These are phyloP conservation scores for Lithobius niger DNA, from an alignment of 1,140 invertebrate genomes.

Conservation along the genomic window DNA sequence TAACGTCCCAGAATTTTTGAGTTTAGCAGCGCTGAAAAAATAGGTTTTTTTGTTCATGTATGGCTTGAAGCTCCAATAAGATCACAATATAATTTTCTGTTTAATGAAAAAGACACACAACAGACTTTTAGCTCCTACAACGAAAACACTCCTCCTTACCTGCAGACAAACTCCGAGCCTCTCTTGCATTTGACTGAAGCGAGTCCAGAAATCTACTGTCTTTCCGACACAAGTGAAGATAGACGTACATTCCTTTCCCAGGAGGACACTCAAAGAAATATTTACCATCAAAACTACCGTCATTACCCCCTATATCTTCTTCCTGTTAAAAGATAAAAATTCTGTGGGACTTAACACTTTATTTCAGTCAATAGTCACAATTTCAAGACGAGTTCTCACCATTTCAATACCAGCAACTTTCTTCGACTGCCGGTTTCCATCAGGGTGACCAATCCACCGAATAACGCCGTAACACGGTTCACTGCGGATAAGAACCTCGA, in stretches of 20 bases:
- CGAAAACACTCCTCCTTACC: not conserved
- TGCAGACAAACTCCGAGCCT: not conserved
- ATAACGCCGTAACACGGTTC: slow-evolving; percentile 51
- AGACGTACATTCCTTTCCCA: slow-evolving; percentile 60
- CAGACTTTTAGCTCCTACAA: not conserved
- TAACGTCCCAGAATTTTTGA: too few species aligned
- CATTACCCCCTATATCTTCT: slow-evolving; percentile 53
- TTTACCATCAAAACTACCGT: slow-evolving; percentile 57
- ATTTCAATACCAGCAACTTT: slow-evolving; percentile 52
- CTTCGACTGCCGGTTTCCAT: slow-evolving; percentile 34
- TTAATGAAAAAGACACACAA: not conserved
- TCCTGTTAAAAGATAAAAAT: slow-evolving; percentile 43
- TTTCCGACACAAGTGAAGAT: slow-evolving; percentile 55
- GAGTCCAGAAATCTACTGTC: slow-evolving; percentile 60
- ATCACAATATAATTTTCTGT: not conserved
- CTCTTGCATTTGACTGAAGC: slow-evolving; percentile 16
- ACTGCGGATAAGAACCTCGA: slow-evolving; percentile 33
- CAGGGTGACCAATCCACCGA: slow-evolving; percentile 62
- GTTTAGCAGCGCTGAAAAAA: not conserved
- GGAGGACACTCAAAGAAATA: slow-evolving; percentile 55
- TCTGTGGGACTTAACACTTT: not conserved
- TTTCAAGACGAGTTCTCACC: slow-evolving; percentile 30
- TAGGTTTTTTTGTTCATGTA: not conserved
- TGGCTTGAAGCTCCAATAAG: not conserved
- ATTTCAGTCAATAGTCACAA: not conserved